These are phyloP conservation scores for Pipistrellus kuhlii DNA, from an alignment of 2,797 vertebrate species.

Conservation along the genomic window DNA sequence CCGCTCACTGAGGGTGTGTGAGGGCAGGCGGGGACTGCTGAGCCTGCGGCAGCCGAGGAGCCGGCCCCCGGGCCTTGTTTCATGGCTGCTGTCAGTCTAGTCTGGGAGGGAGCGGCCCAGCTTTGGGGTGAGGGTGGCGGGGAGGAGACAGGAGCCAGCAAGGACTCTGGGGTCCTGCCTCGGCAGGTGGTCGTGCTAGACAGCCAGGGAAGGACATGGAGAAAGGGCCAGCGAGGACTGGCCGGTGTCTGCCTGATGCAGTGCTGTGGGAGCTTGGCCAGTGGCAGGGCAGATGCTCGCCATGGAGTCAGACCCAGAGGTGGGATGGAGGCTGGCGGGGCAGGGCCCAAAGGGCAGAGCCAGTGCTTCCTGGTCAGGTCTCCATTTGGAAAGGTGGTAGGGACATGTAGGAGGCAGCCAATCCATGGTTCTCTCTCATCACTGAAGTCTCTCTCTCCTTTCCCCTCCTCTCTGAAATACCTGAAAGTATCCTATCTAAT, in stretches of 20 bases:
- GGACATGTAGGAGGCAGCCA: too few relatives aligned
- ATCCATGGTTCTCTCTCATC: too few relatives aligned
- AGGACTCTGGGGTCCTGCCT: background rate
- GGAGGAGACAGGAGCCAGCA: background rate
- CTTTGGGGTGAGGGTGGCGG: background rate
- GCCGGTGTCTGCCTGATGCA: fast-evolving
- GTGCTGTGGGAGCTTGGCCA: too few relatives aligned
- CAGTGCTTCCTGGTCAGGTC: too few relatives aligned
- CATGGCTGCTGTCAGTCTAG: background rate
- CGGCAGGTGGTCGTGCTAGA: background rate
- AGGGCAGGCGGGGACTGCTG: background rate
- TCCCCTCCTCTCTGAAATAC: too few relatives aligned
- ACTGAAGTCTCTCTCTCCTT: too few relatives aligned
- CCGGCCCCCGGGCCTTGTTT: fast-evolving
- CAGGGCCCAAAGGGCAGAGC: too few relatives aligned
- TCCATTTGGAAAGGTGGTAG: too few relatives aligned
- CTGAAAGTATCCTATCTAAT: too few relatives aligned
- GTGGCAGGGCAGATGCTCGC: too few relatives aligned
- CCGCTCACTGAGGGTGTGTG: background rate
- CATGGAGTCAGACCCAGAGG: too few relatives aligned
- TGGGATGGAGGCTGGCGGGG: too few relatives aligned
- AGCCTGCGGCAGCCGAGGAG: background rate
- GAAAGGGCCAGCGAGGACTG: background rate
- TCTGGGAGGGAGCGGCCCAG: background rate
- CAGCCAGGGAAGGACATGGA: background rate